phyloP scores from a whole-genome alignment of 2,888 invertebrate genomes.

The Parascotia fuliginaria region DNA sequence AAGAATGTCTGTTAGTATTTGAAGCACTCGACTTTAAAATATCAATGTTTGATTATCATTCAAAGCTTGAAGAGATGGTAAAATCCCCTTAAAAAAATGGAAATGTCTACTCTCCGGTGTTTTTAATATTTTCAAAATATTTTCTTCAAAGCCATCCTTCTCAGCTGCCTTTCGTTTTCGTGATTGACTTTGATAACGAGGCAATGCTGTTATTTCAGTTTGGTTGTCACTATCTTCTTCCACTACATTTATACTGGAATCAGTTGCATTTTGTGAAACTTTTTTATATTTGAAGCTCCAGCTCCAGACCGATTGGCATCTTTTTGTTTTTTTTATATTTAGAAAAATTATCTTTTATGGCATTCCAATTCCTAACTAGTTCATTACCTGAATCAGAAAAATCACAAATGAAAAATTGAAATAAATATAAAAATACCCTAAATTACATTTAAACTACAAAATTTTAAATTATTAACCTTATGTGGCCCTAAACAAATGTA shows the following conservation, averaged over 20 bases:
- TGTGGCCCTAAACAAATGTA: too few species aligned
- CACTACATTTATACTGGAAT: conserved; percentile 19
- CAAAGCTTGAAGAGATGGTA: conserved; percentile 19
- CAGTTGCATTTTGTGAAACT: conserved; percentile 30
- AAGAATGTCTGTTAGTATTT: conserved; percentile 22
- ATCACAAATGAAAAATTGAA: conserved; percentile 1
- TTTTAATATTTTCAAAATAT: conserved; percentile 16
- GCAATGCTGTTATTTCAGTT: conserved; percentile 11
- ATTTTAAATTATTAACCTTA: too few species aligned
- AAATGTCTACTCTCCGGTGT: conserved; percentile 18
- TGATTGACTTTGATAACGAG: too few species aligned
- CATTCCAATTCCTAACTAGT: conserved; percentile 14
- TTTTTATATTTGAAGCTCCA: conserved; percentile 15
- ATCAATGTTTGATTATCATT: conserved; percentile 19
- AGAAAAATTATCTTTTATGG: conserved; percentile 12
- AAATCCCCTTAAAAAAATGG: conserved; percentile 14
- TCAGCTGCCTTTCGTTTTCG: conserved; percentile 17
- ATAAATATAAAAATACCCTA: not conserved
- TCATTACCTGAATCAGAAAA: conserved; percentile 21
- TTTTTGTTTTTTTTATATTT: conserved; percentile 22
- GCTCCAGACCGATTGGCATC: conserved; percentile 25
- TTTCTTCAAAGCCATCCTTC: conserved; percentile 19
- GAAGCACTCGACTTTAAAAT: conserved; percentile 23
- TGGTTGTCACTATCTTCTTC: conserved; percentile 22
- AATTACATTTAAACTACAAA: too few species aligned